Percentiles rank a stretch among this genome's conserved stretches.
Conservation (phyloP, 2,113 vertebrate species). For the Cygnus buccinator region DNA sequence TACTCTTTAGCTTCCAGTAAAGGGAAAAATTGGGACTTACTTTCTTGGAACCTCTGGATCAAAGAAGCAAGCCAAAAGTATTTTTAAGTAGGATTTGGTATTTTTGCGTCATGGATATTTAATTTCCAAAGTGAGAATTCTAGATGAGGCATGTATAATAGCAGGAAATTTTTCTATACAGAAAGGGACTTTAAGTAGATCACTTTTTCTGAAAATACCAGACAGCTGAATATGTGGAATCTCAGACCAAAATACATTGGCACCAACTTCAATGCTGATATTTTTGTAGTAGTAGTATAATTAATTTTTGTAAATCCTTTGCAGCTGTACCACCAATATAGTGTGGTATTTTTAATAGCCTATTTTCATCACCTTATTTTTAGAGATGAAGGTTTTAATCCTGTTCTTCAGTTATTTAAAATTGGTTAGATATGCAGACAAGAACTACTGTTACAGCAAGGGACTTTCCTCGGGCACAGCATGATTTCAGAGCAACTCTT, state of each 20-base stretch:
- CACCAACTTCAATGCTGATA: constrained; percentile 25
- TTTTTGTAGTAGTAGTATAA: constrained; percentile 43
- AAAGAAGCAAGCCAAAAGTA: neutral
- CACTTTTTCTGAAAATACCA: constrained; percentile 47
- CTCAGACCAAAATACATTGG: constrained; percentile 50
- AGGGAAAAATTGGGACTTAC: neutral
- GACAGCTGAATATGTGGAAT: constrained; percentile 40
- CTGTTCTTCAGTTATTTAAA: neutral
- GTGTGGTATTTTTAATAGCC: constrained; percentile 16
- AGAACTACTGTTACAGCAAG: neutral
- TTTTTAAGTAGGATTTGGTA: neutral
- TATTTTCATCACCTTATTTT: constrained; percentile 43
- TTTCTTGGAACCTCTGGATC: neutral
- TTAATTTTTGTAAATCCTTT: constrained; percentile 52
- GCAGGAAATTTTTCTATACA: neutral
- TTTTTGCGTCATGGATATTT: neutral
- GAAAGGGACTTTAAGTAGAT: neutral
- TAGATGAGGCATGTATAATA: neutral
- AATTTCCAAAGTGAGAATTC: constrained; percentile 9
- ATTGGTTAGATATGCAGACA: neutral
- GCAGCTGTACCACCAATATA: constrained; percentile 53
- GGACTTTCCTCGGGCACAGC: neutral
- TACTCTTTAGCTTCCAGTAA: neutral
- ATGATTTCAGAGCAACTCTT: neutral
- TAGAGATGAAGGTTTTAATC: neutral